phyloP scores from a whole-genome alignment of 2,888 invertebrate species.

The Trilocha varians region DNA sequence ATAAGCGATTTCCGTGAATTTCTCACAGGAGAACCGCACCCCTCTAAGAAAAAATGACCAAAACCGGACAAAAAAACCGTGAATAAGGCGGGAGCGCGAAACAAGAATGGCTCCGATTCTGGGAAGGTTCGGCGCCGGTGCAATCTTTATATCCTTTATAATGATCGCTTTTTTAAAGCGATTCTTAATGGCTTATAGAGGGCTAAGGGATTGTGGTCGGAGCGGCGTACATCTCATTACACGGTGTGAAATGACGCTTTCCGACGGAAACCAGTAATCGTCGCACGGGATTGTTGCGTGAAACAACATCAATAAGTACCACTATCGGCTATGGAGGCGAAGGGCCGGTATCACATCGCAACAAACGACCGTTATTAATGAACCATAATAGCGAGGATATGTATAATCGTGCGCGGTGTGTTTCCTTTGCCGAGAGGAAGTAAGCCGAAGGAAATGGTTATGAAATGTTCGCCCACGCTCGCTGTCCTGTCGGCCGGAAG shows the following conservation, averaged over 20 bases:
- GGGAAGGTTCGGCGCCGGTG: slow-evolving; percentile 68
- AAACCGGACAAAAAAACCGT: slow-evolving; percentile 55
- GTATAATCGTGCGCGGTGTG: slow-evolving; percentile 16
- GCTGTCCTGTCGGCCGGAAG: slow-evolving; percentile 40
- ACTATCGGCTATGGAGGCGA: too few relatives aligned
- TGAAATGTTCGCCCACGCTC: slow-evolving; percentile 56
- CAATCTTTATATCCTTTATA: slow-evolving; percentile 67
- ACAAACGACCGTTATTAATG: slow-evolving; percentile 6
- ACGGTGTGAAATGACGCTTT: slow-evolving; percentile 6
- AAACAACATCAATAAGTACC: neutral
- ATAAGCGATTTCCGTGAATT: slow-evolving; percentile 70
- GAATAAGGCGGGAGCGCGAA: slow-evolving; percentile 70
- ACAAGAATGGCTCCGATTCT: slow-evolving; percentile 69
- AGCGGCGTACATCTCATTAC: slow-evolving; percentile 20
- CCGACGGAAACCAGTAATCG: slow-evolving; percentile 2
- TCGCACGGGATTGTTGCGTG: neutral
- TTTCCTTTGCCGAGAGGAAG: slow-evolving; percentile 44
- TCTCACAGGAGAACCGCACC: slow-evolving; percentile 63
- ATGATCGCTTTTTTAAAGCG: slow-evolving; percentile 61
- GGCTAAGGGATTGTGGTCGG: slow-evolving; percentile 42
- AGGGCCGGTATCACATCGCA: neutral
- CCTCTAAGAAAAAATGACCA: slow-evolving; percentile 51
- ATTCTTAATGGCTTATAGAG: slow-evolving; percentile 63
- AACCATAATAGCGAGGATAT: slow-evolving; percentile 13
- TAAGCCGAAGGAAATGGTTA: slow-evolving; percentile 55